Conservation (phyloP, 2,888 invertebrate species). For the Ischnus inquisitorius region DNA sequence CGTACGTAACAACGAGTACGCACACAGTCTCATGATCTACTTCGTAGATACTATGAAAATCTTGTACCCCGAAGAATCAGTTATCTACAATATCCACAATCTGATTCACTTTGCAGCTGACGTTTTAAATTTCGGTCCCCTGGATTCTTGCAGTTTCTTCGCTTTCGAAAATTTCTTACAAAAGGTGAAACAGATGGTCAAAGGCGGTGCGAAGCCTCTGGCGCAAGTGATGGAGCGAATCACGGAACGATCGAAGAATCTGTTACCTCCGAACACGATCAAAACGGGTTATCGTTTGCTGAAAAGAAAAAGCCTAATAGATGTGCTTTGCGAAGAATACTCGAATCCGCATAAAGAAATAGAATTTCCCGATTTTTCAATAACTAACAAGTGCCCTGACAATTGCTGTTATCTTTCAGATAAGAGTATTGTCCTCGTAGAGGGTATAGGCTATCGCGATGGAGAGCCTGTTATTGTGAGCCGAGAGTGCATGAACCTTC, state of each 20-base stretch:
- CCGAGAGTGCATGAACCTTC: background rate
- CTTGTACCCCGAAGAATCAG: constrained; percentile 71
- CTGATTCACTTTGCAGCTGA: constrained; percentile 60
- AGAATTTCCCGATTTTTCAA: background rate
- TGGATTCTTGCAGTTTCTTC: constrained; percentile 52
- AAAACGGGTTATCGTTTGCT: constrained; percentile 9
- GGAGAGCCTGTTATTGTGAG: constrained; percentile 12
- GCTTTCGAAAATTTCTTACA: constrained; percentile 35
- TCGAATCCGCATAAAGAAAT: background rate
- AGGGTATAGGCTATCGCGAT: constrained; percentile 7
- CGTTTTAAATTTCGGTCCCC: constrained; percentile 39
- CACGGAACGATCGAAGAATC: background rate
- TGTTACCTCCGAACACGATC: background rate
- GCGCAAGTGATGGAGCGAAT: constrained; percentile 11
- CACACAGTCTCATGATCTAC: constrained; percentile 67
- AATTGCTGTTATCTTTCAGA: background rate
- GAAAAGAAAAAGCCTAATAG: background rate
- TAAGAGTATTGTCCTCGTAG: background rate
- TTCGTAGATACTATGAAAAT: constrained; percentile 73
- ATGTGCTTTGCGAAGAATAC: background rate
- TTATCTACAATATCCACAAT: constrained; percentile 75
- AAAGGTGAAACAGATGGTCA: background rate
- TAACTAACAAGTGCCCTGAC: background rate
- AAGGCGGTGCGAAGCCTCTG: constrained; percentile 12
- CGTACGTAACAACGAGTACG: constrained; percentile 65